A percentile compares a stretch with the other conserved stretches of the same genome.
Evolutionary conservation across 2,888 invertebrate genomes (phyloP).

Genomic region (Chloroclysta siterata): DNA sequence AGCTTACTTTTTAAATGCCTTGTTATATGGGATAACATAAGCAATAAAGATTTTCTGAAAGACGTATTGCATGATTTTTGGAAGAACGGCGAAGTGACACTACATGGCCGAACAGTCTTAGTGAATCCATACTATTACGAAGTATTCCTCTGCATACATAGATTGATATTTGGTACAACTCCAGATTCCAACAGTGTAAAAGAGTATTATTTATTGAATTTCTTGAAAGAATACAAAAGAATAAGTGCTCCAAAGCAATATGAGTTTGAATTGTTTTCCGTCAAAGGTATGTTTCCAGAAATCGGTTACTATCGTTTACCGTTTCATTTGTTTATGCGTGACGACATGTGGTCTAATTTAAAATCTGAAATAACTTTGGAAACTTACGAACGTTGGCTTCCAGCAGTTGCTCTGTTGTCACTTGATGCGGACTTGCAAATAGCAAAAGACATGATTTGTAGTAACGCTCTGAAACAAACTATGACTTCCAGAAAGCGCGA

Average conservation of each 20-base stretch:
- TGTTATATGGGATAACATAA: conserved; percentile 73
- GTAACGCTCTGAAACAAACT: conserved; percentile 81
- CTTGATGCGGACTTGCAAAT: conserved; percentile 75
- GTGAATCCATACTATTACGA: conserved; percentile 81
- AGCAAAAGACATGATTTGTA: conserved; percentile 81
- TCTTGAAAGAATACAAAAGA: conserved; percentile 73
- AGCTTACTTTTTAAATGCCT: conserved; percentile 63
- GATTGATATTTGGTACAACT: conserved; percentile 62
- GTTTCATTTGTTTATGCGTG: conserved; percentile 77
- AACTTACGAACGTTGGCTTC: conserved; percentile 79
- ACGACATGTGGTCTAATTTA: conserved; percentile 81
- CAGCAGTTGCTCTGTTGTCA: conserved; percentile 69
- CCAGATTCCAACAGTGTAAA: conserved; percentile 63
- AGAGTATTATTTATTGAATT: conserved; percentile 75
- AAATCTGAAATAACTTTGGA: conserved; percentile 81
- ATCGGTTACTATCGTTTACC: conserved; percentile 79
- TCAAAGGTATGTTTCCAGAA: conserved; percentile 81
- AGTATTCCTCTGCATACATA: conserved; percentile 74
- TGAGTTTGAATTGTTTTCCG: conserved; percentile 79
- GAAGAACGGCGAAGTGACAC: conserved; percentile 78
- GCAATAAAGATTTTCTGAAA: conserved; percentile 67
- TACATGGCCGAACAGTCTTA: conserved; percentile 72
- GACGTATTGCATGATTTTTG: conserved; percentile 77
- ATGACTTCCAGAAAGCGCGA: conserved; percentile 75
- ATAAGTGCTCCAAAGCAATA: conserved; percentile 76